Percentiles rank a stretch among this genome's conserved stretches.
These are phyloP conservation scores for Megalonaias nervosa DNA, from an alignment of 1,140 invertebrate genomes.

Conservation along the genomic window DNA sequence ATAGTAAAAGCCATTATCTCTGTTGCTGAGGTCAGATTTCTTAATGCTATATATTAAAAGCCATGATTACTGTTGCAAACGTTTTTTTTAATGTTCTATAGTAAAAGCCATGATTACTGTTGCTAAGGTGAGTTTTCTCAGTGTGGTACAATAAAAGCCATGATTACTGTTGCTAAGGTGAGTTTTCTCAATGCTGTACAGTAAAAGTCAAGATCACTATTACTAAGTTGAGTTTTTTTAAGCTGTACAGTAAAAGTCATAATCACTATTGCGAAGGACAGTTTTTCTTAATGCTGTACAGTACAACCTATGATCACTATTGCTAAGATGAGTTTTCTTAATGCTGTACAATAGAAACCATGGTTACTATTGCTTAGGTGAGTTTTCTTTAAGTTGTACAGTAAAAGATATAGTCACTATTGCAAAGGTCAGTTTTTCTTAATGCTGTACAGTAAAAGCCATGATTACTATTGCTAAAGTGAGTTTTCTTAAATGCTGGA, in stretches of 20 bases:
- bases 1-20: neutral
- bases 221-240: too few species aligned
- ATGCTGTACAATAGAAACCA: neutral
- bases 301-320: conserved; percentile 31
- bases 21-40: neutral
- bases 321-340: neutral
- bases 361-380: neutral
- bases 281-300: neutral
- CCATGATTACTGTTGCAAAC: neutral
- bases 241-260: too few species aligned
- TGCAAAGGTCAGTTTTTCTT: too few species aligned
- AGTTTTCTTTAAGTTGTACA: neutral
- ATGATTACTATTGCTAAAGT: too few species aligned
- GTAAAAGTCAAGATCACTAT: neutral
- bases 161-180: neutral
- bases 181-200: neutral
- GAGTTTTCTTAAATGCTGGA: too few species aligned
- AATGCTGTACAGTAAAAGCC: too few species aligned
- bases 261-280: too few species aligned
- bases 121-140: neutral
- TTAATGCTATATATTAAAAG: neutral
- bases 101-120: neutral
- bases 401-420: neutral
- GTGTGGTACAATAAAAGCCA: neutral
- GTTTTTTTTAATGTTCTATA: neutral